Evolutionary conservation across 2,113 vertebrate genomes (phyloP).

Genomic region (Syngnathoides biaculeatus): DNA sequence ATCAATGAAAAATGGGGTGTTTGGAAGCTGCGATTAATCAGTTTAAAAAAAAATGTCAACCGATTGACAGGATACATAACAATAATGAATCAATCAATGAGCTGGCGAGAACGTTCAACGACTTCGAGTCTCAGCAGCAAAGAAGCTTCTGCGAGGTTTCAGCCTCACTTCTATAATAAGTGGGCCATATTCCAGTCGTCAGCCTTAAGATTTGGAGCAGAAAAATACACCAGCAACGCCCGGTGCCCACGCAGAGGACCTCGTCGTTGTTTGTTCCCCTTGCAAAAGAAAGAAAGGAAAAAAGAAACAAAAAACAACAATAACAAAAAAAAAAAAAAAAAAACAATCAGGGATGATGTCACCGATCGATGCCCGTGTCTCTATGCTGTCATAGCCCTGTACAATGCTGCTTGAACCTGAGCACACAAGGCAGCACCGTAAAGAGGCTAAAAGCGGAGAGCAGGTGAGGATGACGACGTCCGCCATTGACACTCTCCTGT

Average conservation of each 20-base stretch:
- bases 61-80: too few species aligned
- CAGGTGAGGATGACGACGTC: slow-evolving; percentile 32
- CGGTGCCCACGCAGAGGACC: too few species aligned
- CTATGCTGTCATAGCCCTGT: slow-evolving; percentile 80
- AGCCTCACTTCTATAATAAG: neutral
- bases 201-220: neutral
- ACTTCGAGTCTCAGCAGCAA: neutral
- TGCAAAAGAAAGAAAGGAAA: neutral
- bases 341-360: neutral
- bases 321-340: neutral
- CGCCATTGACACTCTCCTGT: slow-evolving; percentile 20
- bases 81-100: too few species aligned
- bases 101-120: neutral
- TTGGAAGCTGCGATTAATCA: too few species aligned
- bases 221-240: too few species aligned
- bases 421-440: slow-evolving; percentile 80
- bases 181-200: neutral
- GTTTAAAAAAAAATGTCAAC: neutral
- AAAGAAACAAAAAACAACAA: neutral
- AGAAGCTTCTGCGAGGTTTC: neutral
- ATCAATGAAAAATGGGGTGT: too few species aligned
- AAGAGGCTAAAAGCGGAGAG: slow-evolving; percentile 79
- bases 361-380: slow-evolving; percentile 38
- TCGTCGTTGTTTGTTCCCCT: neutral
- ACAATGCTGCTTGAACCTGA: slow-evolving; percentile 81